Evolutionary conservation across 2,113 vertebrate genomes (phyloP).

Genomic region (Ctenodactylus gundi): DNA sequence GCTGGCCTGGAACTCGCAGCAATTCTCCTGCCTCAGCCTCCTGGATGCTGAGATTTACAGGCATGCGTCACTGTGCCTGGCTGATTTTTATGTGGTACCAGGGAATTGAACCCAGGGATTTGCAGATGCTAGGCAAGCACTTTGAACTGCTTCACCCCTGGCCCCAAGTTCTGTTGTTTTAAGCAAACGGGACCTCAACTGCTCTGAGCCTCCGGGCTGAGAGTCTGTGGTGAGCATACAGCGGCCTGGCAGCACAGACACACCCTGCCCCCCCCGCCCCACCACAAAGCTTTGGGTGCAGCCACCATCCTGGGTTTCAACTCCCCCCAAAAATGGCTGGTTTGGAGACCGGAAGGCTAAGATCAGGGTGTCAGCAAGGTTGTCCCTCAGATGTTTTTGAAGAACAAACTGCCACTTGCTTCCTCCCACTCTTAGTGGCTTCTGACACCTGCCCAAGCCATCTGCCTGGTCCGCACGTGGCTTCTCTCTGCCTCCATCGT

Average conservation of each 20-base stretch:
- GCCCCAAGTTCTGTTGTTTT: no score
- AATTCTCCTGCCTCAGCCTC: no score
- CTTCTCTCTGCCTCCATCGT: accelerated
- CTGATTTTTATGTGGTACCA: no score
- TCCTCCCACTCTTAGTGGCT: neutral
- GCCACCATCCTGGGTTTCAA: neutral
- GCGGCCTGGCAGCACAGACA: no score
- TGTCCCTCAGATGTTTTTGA: neutral
- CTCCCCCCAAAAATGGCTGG: neutral
- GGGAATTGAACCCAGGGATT: no score
- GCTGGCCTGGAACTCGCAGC: no score
- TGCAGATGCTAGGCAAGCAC: no score
- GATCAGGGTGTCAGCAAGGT: neutral
- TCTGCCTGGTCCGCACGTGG: accelerated
- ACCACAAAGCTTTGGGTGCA: neutral
- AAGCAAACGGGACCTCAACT: neutral
- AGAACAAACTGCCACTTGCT: accelerated
- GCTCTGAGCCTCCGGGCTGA: neutral
- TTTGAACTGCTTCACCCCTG: no score
- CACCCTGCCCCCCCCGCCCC: no score
- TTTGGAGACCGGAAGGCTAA: neutral
- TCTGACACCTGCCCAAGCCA: accelerated
- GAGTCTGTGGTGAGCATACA: neutral
- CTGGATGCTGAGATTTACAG: no score
- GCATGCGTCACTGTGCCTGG: no score